Evolutionary conservation across 2,888 invertebrate species (phyloP).

Genomic region (Pseudoips prasinana): DNA sequence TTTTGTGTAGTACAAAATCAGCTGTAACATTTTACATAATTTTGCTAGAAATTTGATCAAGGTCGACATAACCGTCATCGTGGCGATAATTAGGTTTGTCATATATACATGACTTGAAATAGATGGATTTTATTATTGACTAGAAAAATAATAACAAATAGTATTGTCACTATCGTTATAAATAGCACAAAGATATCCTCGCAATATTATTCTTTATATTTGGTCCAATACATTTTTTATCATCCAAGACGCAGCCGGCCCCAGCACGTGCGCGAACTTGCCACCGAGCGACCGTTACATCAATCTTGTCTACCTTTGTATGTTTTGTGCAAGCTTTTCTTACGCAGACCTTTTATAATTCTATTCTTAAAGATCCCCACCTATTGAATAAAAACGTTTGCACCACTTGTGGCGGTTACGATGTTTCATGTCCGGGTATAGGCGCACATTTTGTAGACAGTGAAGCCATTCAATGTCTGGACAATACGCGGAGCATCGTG

Average conservation of each 20-base stretch:
- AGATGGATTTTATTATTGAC: no score
- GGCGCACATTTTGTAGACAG: constrained; percentile 56
- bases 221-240: constrained; percentile 34
- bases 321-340: constrained; percentile 60
- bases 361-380: constrained; percentile 23
- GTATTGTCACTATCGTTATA: constrained; percentile 18
- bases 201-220: no score
- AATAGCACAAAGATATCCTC: no score
- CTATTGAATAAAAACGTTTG: constrained; percentile 34
- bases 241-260: constrained; percentile 54
- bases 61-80: no score
- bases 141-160: constrained; percentile 24
- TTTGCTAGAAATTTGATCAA: no score
- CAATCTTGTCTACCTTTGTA: constrained; percentile 71
- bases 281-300: constrained; percentile 69
- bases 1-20: no score
- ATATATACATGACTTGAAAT: no score
- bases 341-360: constrained; percentile 25
- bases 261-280: constrained; percentile 74
- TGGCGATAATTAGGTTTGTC: no score
- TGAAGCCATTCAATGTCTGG: constrained; percentile 71
- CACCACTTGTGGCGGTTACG: constrained; percentile 23
- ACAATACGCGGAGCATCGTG: constrained; percentile 58
- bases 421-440: constrained; percentile 25
- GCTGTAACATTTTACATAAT: no score